Percentiles rank a stretch among this genome's conserved stretches.
These are phyloP conservation scores for Chromis chromis DNA, from an alignment of 2,797 vertebrate genomes.

Conservation along the genomic window DNA sequence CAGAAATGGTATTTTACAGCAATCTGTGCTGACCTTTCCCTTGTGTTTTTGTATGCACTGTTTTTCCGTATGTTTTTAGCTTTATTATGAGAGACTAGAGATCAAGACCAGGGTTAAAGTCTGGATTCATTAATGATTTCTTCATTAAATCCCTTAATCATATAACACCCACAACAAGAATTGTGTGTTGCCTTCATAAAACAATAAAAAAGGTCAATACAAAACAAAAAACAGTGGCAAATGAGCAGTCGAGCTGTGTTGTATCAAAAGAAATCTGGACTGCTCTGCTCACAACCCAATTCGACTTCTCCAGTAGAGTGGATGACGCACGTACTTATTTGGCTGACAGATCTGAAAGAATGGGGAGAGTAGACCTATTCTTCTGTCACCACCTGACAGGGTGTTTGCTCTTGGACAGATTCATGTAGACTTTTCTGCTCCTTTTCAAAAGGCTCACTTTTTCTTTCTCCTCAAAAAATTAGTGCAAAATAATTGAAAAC, in stretches of 20 bases:
- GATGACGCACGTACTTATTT: not conserved
- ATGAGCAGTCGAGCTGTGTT: no score
- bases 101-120: not conserved
- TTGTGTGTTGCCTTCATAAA: no score
- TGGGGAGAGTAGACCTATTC: not conserved
- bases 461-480: not conserved
- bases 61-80: not conserved
- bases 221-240: no score
- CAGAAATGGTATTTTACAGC: constrained; percentile 27
- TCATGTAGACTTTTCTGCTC: not conserved
- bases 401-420: not conserved
- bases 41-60: not conserved
- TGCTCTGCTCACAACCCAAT: no score
- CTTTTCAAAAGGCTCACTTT: not conserved
- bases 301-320: not conserved
- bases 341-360: not conserved
- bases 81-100: not conserved
- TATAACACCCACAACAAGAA: no score
- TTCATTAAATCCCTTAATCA: not conserved
- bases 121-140: not conserved
- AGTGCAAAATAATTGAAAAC: not conserved
- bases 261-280: no score
- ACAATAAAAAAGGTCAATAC: no score
- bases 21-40: constrained; percentile 40
- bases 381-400: not conserved